Evolutionary conservation across 1,140 invertebrate species (phyloP), one percentile per base, ranked within the genome.

Genomic region (Vanessa atalanta): DNA sequence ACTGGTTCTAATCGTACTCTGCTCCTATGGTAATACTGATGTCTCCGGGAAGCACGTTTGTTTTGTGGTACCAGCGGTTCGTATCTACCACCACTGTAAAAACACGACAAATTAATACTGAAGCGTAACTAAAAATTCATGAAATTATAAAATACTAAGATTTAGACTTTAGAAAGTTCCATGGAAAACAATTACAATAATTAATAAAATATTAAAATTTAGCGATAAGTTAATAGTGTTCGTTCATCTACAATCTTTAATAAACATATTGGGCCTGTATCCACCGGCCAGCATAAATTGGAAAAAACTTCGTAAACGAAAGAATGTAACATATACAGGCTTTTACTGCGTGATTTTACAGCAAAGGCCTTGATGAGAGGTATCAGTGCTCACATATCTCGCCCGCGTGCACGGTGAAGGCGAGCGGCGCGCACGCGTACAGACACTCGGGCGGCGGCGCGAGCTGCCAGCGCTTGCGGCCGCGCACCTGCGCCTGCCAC

Each of bases 1-100:
- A 43, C 7, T 14, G 0, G n/a, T 15, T n/a, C 82, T 93, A 98
- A 88, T 99, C 98, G 85, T 97, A 99, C 91, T 99, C 98, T 0
- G 98, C 97, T 26, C 98, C 98, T 82, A 99, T 99, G 1, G 98
- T 98, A 71, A 99, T 98, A 91, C 98, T 99, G 76, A 99, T 95
- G 73, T 97, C 96, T 47, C 96, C 94, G 1, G 97, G 97, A 31
- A 98, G 94, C 70, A 98, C 97, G 77, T 94, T 91, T 0, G 98
- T 99, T 83, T 97, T 95, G 93, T 99, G 98, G 85, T 98, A 99
- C 98, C 98, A 99, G 72, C 96, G 95, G 88, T 99, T 98, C 0
- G 98, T 99, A 89, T 99, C 97, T 75, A 99, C 89, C 57, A 97
- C 95, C 94, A 98, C 97, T 98, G 92, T n/a, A 95, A 95, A 77